Conservation (phyloP, 2,888 invertebrate genomes). For the Heteromurus nitidus region DNA sequence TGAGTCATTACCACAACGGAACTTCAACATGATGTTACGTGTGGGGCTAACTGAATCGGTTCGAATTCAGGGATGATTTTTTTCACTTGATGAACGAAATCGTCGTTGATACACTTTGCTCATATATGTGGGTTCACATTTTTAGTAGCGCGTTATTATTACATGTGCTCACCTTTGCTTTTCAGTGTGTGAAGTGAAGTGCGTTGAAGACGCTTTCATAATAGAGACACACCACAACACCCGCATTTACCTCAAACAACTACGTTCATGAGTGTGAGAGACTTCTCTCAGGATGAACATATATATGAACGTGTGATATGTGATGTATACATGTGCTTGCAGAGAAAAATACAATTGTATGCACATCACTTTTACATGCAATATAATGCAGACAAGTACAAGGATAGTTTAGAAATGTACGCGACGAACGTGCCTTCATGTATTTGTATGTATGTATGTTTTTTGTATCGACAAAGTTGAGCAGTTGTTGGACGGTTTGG, state of each 20-base stretch:
- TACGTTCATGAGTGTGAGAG: slow-evolving; percentile 25
- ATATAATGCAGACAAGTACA: too few relatives aligned
- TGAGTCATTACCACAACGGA: too few relatives aligned
- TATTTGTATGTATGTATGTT: too few relatives aligned
- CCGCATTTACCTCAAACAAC: slow-evolving; percentile 44
- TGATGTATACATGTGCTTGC: too few relatives aligned
- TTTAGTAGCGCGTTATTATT: background rate
- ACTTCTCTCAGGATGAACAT: too few relatives aligned
- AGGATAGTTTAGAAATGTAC: too few relatives aligned
- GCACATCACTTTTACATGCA: too few relatives aligned
- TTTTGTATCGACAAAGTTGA: slow-evolving; percentile 36
- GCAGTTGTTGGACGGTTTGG: slow-evolving; percentile 45
- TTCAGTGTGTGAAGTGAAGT: slow-evolving; percentile 20
- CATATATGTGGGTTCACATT: too few relatives aligned
- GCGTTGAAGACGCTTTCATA: slow-evolving; percentile 44
- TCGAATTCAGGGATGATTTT: slow-evolving; percentile 33
- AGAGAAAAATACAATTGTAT: too few relatives aligned
- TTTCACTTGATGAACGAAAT: slow-evolving; percentile 43
- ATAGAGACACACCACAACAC: slow-evolving; percentile 26
- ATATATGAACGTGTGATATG: too few relatives aligned
- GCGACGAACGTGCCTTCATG: too few relatives aligned
- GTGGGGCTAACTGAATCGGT: slow-evolving; percentile 31
- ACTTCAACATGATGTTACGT: background rate
- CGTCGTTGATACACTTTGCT: slow-evolving; percentile 28
- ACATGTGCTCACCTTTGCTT: slow-evolving; percentile 13